phyloP scores from a whole-genome alignment of 2,888 invertebrate genomes.

The Diloba caeruleocephala region DNA sequence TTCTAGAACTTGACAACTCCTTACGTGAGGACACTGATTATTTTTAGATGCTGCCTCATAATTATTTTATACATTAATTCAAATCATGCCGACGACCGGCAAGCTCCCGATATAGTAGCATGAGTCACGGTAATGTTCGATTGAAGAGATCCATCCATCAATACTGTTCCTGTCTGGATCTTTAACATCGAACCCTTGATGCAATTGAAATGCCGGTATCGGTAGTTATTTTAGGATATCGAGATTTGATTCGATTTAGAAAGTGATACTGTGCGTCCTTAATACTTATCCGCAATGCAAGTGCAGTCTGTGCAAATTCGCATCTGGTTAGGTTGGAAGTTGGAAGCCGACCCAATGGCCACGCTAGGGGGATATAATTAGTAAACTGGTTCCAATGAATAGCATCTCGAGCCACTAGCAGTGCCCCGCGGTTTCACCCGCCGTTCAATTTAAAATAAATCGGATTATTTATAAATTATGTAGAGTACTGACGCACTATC shows the following conservation, averaged over 20 bases:
- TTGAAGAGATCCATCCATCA: conserved; percentile 30
- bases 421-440: no score
- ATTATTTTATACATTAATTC: conserved; percentile 25
- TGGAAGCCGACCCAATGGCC: no score
- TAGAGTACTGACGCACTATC: no score
- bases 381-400: neutral
- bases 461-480: no score
- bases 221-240: conserved; percentile 21
- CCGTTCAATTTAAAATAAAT: no score
- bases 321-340: neutral
- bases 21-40: conserved; percentile 10
- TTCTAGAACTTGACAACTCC: conserved; percentile 20
- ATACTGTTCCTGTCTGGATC: conserved; percentile 32
- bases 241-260: conserved; percentile 6
- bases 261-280: neutral
- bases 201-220: conserved; percentile 11
- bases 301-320: neutral
- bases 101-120: conserved; percentile 28
- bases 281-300: neutral
- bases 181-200: conserved; percentile 16
- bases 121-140: conserved; percentile 32
- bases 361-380: neutral
- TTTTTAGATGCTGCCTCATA: conserved; percentile 32
- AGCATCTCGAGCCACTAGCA: no score
- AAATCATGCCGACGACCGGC: conserved; percentile 10